Conservation (phyloP, 2,797 vertebrate species). For the Pangasius djambal region DNA sequence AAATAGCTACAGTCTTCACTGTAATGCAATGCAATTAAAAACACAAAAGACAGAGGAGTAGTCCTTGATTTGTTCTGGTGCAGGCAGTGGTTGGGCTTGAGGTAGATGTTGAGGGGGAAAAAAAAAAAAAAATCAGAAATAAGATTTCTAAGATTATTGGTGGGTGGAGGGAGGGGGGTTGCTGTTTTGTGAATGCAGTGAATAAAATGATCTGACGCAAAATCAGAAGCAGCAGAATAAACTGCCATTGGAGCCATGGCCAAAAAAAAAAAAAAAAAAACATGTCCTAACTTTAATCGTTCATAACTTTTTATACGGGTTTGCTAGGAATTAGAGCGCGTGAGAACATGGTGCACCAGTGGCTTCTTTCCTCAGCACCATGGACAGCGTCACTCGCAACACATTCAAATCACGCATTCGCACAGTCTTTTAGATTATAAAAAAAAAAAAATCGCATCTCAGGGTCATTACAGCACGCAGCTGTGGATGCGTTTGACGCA, state of each 20-base stretch:
- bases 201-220: not conserved
- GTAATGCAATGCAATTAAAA: slow-evolving; percentile 74
- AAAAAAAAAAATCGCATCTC: not conserved
- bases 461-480: not conserved
- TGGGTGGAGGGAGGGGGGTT: not conserved
- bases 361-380: slow-evolving; percentile 33
- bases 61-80: slow-evolving; percentile 72
- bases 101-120: slow-evolving; percentile 37
- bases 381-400: slow-evolving; percentile 20
- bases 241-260: not conserved
- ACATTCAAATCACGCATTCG: not conserved
- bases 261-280: too few species aligned
- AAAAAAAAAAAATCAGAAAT: not conserved
- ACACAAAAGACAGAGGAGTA: slow-evolving; percentile 71
- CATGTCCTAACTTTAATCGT: not conserved
- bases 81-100: slow-evolving; percentile 63
- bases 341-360: not conserved
- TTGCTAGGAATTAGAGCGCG: not conserved
- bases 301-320: not conserved
- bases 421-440: not conserved
- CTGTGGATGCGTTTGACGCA: not conserved
- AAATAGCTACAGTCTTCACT: slow-evolving; percentile 66
- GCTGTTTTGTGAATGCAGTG: not conserved
- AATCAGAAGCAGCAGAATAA: not conserved
- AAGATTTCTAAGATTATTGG: not conserved